Evolutionary conservation across 2,888 invertebrate species (phyloP).

Genomic region (Ormyrus pomaceus): DNA sequence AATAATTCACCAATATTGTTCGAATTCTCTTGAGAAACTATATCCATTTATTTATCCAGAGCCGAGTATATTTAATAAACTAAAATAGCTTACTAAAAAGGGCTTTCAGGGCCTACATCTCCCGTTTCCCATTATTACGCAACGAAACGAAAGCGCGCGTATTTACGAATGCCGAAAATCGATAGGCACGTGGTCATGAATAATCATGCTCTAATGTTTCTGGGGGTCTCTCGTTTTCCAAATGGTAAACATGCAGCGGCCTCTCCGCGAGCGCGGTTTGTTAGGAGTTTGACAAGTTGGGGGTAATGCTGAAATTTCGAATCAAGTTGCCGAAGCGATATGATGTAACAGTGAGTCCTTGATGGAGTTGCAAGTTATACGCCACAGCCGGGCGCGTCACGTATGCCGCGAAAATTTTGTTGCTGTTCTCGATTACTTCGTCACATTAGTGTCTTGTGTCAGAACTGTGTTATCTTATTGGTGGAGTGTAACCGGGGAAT

Average conservation of each 20-base stretch:
- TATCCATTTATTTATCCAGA: no score
- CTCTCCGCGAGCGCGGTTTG: constrained; percentile 16
- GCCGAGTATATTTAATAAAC: neutral
- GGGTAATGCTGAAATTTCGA: constrained; percentile 36
- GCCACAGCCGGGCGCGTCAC: neutral
- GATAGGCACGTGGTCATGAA: constrained; percentile 18
- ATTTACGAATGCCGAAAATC: no score
- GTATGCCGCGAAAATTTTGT: constrained; percentile 2
- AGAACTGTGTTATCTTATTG: no score
- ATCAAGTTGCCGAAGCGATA: constrained; percentile 33
- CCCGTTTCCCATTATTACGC: neutral
- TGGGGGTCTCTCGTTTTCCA: neutral
- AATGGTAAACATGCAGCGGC: neutral
- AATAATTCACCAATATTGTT: no score
- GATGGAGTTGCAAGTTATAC: constrained; percentile 29
- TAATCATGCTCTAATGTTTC: constrained; percentile 31
- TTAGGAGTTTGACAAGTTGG: constrained; percentile 28
- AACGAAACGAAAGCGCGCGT: no score
- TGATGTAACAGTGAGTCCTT: constrained; percentile 33
- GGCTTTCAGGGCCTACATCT: no score
- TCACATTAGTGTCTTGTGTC: constrained; percentile 4
- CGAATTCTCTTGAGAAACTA: no score
- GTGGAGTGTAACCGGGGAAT: no score
- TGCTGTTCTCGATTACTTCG: constrained; percentile 15
- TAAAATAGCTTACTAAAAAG: neutral